phyloP scores from a whole-genome alignment of 2,113 vertebrate genomes.

The Notarius lentiginosus region DNA sequence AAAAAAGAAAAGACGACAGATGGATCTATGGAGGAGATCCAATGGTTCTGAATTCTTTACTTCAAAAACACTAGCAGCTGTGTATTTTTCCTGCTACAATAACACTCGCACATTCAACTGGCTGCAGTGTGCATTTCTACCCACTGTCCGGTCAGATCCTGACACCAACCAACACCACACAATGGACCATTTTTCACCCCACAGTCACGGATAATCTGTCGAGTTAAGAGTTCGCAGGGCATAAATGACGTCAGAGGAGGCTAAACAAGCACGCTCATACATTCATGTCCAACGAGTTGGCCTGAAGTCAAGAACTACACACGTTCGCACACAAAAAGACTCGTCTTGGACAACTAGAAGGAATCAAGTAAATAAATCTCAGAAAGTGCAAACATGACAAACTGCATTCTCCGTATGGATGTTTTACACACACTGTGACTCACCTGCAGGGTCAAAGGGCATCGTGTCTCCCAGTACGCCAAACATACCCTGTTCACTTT shows the following conservation, averaged over 20 bases:
- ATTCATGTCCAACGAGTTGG: background rate
- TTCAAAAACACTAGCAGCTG: background rate
- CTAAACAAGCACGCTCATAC: background rate
- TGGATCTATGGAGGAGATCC: background rate
- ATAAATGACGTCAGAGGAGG: background rate
- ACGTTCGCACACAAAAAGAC: no score
- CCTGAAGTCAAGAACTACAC: background rate
- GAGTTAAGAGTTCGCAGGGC: background rate
- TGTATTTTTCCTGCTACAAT: background rate
- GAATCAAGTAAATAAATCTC: background rate
- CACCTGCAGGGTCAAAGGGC: slow-evolving; percentile 97
- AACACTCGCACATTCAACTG: background rate
- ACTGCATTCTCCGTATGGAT: background rate
- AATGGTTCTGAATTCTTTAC: background rate
- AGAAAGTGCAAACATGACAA: background rate
- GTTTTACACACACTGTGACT: slow-evolving; percentile 10
- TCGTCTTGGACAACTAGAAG: background rate
- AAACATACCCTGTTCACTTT: slow-evolving; percentile 87
- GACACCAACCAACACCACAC: background rate
- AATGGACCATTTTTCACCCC: background rate
- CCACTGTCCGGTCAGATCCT: background rate
- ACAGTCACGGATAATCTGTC: background rate
- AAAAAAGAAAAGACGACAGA: background rate
- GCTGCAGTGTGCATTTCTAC: background rate
- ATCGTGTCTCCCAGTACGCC: slow-evolving; percentile 91